Base-by-base conservation (phyloP, 2,888 invertebrate genomes). In the Platycnemis pennipes region DNA sequence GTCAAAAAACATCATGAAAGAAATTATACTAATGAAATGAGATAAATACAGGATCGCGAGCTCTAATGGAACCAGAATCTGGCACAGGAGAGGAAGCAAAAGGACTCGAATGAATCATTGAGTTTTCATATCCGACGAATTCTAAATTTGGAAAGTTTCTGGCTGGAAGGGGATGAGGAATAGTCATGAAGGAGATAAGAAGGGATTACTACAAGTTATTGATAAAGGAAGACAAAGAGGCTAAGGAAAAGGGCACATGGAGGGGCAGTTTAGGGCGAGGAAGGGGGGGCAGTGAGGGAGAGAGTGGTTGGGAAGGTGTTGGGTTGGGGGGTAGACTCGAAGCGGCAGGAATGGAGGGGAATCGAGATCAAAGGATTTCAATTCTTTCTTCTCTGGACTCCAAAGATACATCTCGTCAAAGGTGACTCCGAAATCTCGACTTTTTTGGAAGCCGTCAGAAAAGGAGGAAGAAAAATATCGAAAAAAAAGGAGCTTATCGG, bases 351-450 rank as follows among this genome's bases (percentile, higher is more conserved):
- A 31, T 37, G 77, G 77, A 2, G 77, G 13, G 7, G 77, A 77
- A 37, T 37, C 37, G 69, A 77, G 77, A 77, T 77, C 77, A 77
- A 77, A 77, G 16, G 77, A 37, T 77, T 77, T 77, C 77, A 77
- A 77, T 77, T 31, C 37, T 5, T 7, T 31, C 69, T 69, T 3
- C 69, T 8, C 31, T 8, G 2, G 13, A 77, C 77, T 77, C 31
- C 37, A 22, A 22, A 8, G 63, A 63, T 63, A 63, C 63, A 63
- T 63, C 63, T 26, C 8, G 26, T 77, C 77, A 77, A 77, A 77
- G 77, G 37, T 37, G n/a, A 63, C n/a, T 63, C 77, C 37, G 11
- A 77, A 77, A 3, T 77, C 37, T 37, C 77, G 77, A 77, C 77
- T 77, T 77, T 77, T 63, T 37, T 77, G 37, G 37, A 31, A 37